Percentiles rank a stretch among this genome's conserved stretches.
Conservation (phyloP, 2,888 invertebrate genomes). For the Cheilosia variabilis region DNA sequence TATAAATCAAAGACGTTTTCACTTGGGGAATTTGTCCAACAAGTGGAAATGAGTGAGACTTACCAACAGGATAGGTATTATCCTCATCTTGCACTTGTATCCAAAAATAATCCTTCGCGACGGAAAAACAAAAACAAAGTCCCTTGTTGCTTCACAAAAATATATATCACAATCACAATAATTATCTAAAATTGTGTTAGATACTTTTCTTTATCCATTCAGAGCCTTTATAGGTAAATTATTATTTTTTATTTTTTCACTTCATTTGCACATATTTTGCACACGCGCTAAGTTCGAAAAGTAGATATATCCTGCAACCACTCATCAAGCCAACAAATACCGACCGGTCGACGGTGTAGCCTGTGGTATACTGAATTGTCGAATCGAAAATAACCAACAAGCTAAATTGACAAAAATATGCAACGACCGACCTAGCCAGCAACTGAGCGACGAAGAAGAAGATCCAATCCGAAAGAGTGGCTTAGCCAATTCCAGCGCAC, state of each 20-base stretch:
- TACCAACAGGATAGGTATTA: slow-evolving; percentile 64
- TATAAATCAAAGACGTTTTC: slow-evolving; percentile 38
- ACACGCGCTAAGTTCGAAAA: slow-evolving; percentile 27
- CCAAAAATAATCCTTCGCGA: slow-evolving; percentile 63
- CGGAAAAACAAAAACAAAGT: not conserved
- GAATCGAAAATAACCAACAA: slow-evolving; percentile 48
- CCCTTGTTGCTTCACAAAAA: slow-evolving; percentile 4
- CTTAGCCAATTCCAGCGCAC: slow-evolving; percentile 53
- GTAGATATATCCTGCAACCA: slow-evolving; percentile 34
- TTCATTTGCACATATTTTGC: slow-evolving; percentile 45
- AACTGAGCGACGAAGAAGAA: slow-evolving; percentile 61
- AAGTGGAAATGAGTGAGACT: slow-evolving; percentile 10
- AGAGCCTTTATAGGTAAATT: not conserved
- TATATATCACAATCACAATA: slow-evolving; percentile 32
- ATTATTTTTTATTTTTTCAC: slow-evolving; percentile 9
- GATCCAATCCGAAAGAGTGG: slow-evolving; percentile 58
- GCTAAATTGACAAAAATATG: slow-evolving; percentile 56
- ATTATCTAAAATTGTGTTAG: slow-evolving; percentile 31
- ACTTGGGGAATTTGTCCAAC: not conserved
- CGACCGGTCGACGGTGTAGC: slow-evolving; percentile 71
- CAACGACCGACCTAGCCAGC: slow-evolving; percentile 53
- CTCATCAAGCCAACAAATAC: slow-evolving; percentile 55
- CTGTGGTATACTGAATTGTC: slow-evolving; percentile 64
- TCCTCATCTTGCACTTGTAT: slow-evolving; percentile 68
- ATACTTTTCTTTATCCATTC: slow-evolving; percentile 65